Evolutionary conservation across 2,888 invertebrate genomes (phyloP), one percentile per base, ranked within the genome.

Genomic region (Apoderus coryli): DNA sequence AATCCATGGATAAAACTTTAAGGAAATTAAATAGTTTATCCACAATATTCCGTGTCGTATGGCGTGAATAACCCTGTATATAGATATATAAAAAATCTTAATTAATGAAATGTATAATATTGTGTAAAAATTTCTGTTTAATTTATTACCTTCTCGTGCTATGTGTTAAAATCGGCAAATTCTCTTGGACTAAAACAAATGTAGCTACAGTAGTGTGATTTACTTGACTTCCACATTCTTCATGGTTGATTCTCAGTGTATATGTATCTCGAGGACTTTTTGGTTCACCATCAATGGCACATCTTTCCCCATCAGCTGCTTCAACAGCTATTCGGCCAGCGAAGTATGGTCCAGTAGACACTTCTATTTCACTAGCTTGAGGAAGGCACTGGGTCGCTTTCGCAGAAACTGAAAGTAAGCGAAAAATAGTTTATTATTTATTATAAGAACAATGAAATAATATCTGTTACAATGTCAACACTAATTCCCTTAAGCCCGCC

Each of bases 151-250:
- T 43, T 32, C 49, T 32, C 4, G 49, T 49, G 48, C 79, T 79
- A 53, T 84, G 82, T 1, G 84, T 84, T 22, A 84, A 65, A 46
- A 84, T 81, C 3, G 80, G 79, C 33, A 80, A 58, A 56, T 80
- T 82, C 54, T 84, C 84, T 53, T 82, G 82, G 4, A 84, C 84
- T 16, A 82, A 69, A 14, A 84, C 78, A 50, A 80, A 81, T 0
- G 80, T 81, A 23, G 81, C 78, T 13, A 82, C 81, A 1, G 78
- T 77, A 12, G 80, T 78, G 27, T 76, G 76, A 44, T 81, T 80
- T 14, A 80, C 74, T 36, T 48, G 48, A 35, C 53, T 53, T 6
- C 53, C 79, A 48, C 81, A 81, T 44, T 68, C 67, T 28, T 71
- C 69, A 48, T 81, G 80, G 50, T 76, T 71, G 39, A 81, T 80